These are phyloP conservation scores for Salticus scenicus DNA, from an alignment of 2,888 invertebrate genomes.

Conservation along the genomic window DNA sequence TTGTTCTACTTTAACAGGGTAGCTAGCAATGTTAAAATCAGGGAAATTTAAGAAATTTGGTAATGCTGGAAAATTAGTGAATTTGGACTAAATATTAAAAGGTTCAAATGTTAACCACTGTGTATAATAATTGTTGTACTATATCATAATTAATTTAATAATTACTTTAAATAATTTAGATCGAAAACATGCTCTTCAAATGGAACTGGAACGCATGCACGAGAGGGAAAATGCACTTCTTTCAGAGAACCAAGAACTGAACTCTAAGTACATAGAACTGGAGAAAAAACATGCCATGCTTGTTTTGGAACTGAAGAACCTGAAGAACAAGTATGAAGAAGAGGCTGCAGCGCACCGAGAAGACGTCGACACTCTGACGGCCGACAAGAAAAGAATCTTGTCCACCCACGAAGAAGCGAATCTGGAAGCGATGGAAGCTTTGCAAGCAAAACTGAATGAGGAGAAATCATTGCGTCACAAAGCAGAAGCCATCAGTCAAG, in stretches of 20 bases:
- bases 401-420: conserved; percentile 84
- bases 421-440: conserved; percentile 92
- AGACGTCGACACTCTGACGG: conserved; percentile 75
- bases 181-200: conserved; percentile 80
- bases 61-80: too few relatives aligned
- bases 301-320: conserved; percentile 84
- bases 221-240: conserved; percentile 82
- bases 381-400: conserved; percentile 75
- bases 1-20: too few relatives aligned
- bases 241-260: conserved; percentile 85
- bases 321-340: conserved; percentile 74
- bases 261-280: conserved; percentile 86
- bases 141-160: too few relatives aligned
- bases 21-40: too few relatives aligned
- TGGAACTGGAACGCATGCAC: conserved; percentile 81
- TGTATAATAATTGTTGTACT: too few relatives aligned
- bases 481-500: conserved; percentile 85
- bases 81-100: too few relatives aligned
- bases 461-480: conserved; percentile 91
- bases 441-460: conserved; percentile 93
- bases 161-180: too few relatives aligned
- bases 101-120: too few relatives aligned
- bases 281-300: conserved; percentile 91
- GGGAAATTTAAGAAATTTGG: too few relatives aligned
- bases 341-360: conserved; percentile 82